Evolutionary conservation across 2,113 vertebrate species (phyloP).

Genomic region (Corythaixoides concolor): DNA sequence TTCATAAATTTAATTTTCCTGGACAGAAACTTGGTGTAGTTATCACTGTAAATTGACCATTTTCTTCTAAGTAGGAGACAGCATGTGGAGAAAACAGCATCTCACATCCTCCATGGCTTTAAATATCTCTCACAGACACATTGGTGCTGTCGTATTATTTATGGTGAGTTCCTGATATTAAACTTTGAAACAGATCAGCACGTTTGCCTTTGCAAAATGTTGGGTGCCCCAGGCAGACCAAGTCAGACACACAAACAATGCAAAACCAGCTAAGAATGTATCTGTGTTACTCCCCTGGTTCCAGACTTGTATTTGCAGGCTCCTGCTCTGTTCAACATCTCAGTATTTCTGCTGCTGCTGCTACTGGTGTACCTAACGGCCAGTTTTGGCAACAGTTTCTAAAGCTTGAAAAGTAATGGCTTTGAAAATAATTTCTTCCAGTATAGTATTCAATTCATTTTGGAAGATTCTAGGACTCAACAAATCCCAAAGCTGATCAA

Average conservation of each 20-base stretch:
- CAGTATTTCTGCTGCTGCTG: background rate
- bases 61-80: constrained; percentile 26
- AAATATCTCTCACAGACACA: background rate
- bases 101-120: background rate
- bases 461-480: background rate
- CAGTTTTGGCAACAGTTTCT: background rate
- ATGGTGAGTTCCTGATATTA: background rate
- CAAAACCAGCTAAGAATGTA: background rate
- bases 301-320: background rate
- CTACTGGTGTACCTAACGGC: background rate
- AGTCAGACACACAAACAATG: background rate
- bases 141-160: background rate
- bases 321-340: background rate
- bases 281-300: background rate
- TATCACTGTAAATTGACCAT: background rate
- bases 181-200: constrained; percentile 6
- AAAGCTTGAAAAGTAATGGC: background rate
- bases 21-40: constrained; percentile 8
- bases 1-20: constrained; percentile 33
- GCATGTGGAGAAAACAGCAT: background rate
- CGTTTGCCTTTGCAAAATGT: background rate
- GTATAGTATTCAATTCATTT: background rate
- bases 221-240: background rate
- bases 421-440: background rate
- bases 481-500: background rate